A percentile compares a stretch with the other conserved stretches of the same genome.
phyloP scores from a whole-genome alignment of 2,113 vertebrate species.

The Piprites chloris region DNA sequence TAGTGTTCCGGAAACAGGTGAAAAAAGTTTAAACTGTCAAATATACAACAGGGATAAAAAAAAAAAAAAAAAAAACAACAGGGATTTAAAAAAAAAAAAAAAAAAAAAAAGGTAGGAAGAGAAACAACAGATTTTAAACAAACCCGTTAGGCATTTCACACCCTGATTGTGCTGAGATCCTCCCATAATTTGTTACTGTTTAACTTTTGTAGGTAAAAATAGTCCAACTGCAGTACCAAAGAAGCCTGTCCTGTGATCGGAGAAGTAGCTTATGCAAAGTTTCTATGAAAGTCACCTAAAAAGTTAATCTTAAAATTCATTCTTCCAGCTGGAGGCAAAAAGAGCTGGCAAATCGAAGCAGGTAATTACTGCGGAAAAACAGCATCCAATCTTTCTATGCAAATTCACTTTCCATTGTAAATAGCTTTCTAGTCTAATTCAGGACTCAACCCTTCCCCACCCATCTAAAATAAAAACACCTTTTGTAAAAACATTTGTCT shows the following conservation, averaged over 20 bases:
- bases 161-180: not conserved
- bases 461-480: not conserved
- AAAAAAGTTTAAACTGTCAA: not conserved
- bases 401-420: not conserved
- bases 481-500: not conserved
- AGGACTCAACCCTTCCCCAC: not conserved
- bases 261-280: not conserved
- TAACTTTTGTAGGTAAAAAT: conserved; percentile 10
- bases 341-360: not conserved
- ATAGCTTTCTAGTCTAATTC: not conserved
- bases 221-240: not conserved
- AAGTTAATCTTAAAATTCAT: not conserved
- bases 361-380: not conserved
- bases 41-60: not conserved
- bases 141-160: not conserved
- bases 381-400: not conserved
- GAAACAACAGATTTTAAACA: conserved; percentile 1
- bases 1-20: not conserved
- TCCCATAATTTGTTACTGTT: not conserved
- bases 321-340: not conserved
- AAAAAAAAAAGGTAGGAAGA: not conserved
- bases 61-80: not conserved
- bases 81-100: not conserved
- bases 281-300: not conserved
- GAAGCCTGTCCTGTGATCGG: not conserved